Conservation (phyloP, 2,113 vertebrate species). For the Tetraodon nigroviridis region DNA sequence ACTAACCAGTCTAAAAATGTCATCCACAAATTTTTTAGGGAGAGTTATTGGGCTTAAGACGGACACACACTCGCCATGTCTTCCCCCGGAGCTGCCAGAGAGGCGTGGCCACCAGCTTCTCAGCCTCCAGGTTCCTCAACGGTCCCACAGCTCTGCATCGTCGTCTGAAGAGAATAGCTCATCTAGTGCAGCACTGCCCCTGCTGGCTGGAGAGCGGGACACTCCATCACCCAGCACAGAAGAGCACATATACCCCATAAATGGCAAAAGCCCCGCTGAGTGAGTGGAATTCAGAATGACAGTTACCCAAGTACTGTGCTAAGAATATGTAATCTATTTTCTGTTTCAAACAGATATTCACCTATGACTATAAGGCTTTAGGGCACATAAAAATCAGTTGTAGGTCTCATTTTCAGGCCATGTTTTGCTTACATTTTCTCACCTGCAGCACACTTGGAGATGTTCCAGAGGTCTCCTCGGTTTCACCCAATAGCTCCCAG, state of each 20-base stretch:
- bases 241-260: constrained; percentile 72
- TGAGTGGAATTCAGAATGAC: constrained; percentile 55
- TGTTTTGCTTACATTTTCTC: neutral
- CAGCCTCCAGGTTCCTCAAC: constrained; percentile 87
- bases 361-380: no score
- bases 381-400: neutral
- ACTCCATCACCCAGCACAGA: constrained; percentile 82
- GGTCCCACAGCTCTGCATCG: constrained; percentile 90
- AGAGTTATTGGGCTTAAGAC: constrained; percentile 77
- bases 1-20: neutral
- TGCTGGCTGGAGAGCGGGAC: constrained; percentile 87
- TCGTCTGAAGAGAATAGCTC: constrained; percentile 93
- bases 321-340: neutral
- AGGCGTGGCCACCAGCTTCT: constrained; percentile 84
- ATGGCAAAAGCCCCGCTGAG: constrained; percentile 77
- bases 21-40: constrained; percentile 47
- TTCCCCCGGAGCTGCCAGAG: constrained; percentile 76
- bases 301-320: no score
- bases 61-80: constrained; percentile 77
- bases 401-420: neutral
- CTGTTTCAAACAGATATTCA: no score
- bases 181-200: constrained; percentile 88
- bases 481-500: constrained; percentile 80
- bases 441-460: constrained; percentile 74
- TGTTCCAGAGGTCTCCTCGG: constrained; percentile 74